phyloP scores from a whole-genome alignment of 2,113 vertebrate species.

The Galeopterus variegatus region DNA sequence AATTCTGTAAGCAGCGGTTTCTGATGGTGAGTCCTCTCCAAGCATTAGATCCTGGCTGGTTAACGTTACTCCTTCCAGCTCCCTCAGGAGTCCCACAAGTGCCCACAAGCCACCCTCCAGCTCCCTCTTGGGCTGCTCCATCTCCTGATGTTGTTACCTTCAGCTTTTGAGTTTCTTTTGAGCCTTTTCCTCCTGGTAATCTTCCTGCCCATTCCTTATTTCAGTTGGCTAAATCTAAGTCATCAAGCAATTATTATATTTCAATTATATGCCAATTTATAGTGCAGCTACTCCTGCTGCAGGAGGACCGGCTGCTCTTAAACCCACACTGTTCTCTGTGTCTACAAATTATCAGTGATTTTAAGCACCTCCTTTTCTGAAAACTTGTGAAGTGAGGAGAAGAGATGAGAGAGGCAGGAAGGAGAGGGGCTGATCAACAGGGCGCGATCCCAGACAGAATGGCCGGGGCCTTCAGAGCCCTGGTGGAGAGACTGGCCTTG shows the following conservation, averaged over 20 bases:
- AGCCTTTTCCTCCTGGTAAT: neutral
- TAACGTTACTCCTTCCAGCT: neutral
- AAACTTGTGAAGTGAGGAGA: neutral
- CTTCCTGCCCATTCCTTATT: neutral
- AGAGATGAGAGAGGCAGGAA: neutral
- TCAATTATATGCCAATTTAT: neutral
- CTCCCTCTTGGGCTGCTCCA: neutral
- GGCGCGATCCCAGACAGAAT: neutral
- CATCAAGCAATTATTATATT: slow-evolving; percentile 27
- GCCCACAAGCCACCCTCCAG: neutral
- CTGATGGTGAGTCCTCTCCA: neutral
- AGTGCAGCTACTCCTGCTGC: neutral
- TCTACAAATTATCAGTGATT: neutral
- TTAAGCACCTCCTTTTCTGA: neutral
- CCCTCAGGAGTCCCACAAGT: neutral
- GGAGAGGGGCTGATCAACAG: neutral
- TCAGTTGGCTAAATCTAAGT: slow-evolving; percentile 9
- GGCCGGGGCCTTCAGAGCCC: neutral
- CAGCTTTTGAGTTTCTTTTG: neutral
- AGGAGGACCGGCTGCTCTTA: neutral
- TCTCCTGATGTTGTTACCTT: neutral
- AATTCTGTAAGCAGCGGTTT: neutral
- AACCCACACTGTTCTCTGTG: neutral
- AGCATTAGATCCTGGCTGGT: neutral
- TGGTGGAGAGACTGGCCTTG: neutral